A percentile compares a stretch with the other conserved stretches of the same genome.
These are phyloP conservation scores for Gallirallus australis DNA, from an alignment of 2,797 vertebrate species.

Conservation along the genomic window DNA sequence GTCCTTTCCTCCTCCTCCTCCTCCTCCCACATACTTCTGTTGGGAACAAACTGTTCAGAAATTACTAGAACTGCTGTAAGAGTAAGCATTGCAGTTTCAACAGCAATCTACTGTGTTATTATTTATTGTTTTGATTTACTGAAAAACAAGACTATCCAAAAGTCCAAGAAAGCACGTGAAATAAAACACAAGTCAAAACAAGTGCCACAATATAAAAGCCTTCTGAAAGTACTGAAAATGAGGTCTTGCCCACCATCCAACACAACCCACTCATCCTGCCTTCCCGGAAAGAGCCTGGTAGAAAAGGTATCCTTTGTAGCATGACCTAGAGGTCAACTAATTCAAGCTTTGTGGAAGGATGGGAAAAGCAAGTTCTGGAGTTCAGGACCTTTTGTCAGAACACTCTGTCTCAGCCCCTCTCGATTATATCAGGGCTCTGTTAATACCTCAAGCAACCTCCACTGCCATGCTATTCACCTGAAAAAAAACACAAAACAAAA, in stretches of 20 bases:
- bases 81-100: neutral
- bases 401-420: neutral
- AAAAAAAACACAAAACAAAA: neutral
- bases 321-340: conserved; percentile 3
- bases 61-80: neutral
- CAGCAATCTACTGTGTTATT: neutral
- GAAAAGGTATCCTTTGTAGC: neutral
- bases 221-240: neutral
- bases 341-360: neutral
- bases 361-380: conserved; percentile 12
- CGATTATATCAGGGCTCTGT: neutral
- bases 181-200: neutral
- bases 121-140: neutral
- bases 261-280: neutral
- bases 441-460: neutral
- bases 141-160: neutral
- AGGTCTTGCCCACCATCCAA: neutral
- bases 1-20: neutral
- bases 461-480: neutral
- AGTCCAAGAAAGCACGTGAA: neutral
- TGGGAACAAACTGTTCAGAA: neutral
- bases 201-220: neutral
- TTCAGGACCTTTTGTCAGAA: conserved; percentile 30
- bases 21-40: neutral
- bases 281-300: neutral